Evolutionary conservation across 2,888 invertebrate genomes (phyloP).

Genomic region (Thera obeliscata): DNA sequence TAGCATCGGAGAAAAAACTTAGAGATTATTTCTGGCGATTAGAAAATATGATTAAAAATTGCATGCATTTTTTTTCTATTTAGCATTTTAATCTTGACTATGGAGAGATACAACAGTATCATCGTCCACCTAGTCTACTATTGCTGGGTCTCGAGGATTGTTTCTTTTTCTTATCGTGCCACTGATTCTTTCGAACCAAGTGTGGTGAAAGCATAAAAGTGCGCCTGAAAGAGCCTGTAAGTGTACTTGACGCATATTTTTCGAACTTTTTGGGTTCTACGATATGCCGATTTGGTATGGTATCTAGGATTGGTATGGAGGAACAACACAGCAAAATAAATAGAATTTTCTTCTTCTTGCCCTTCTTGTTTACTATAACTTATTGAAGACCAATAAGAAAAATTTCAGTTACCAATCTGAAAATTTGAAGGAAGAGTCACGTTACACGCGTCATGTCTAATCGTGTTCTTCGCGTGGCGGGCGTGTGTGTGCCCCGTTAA

Average conservation of each 20-base stretch:
- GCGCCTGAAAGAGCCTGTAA: too few species aligned
- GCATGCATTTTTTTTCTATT: too few species aligned
- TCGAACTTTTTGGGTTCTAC: too few species aligned
- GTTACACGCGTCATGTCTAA: conserved; percentile 60
- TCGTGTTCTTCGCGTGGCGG: conserved; percentile 81
- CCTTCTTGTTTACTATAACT: not conserved
- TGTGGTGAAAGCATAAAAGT: too few species aligned
- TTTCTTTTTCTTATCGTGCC: too few species aligned
- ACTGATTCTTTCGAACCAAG: too few species aligned
- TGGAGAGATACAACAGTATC: not conserved
- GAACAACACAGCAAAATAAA: too few species aligned
- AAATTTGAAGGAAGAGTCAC: conserved; percentile 46
- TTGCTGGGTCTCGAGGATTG: not conserved
- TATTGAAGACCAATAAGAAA: not conserved
- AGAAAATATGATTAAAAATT: not conserved
- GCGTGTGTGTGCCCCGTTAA: conserved; percentile 82
- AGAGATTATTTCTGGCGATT: not conserved
- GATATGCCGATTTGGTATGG: too few species aligned
- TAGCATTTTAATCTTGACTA: too few species aligned
- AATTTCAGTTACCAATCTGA: not conserved
- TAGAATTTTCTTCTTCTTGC: too few species aligned
- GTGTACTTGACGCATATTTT: too few species aligned
- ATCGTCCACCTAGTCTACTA: not conserved
- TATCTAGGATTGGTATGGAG: too few species aligned
- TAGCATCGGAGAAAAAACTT: not conserved